Conservation (phyloP, 2,113 vertebrate genomes). For the Passer domesticus region DNA sequence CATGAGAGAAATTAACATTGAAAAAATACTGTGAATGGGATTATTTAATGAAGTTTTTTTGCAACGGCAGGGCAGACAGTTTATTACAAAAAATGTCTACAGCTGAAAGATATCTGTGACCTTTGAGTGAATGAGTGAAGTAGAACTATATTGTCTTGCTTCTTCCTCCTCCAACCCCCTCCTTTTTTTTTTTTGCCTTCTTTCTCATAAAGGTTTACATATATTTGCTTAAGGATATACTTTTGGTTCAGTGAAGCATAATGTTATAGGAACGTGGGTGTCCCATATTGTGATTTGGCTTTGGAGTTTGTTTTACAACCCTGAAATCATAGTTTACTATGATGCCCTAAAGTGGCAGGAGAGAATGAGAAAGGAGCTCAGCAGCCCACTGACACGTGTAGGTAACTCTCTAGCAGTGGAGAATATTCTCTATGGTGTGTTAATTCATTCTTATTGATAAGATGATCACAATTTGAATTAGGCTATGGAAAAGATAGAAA, state of each 20-base stretch:
- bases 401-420: background rate
- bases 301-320: background rate
- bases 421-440: background rate
- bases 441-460: background rate
- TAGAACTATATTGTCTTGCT: background rate
- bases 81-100: background rate
- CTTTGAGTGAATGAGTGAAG: background rate
- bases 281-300: background rate
- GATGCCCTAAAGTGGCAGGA: background rate
- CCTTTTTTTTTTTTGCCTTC: background rate
- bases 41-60: background rate
- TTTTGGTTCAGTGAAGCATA: background rate
- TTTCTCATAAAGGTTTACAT: background rate
- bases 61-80: background rate
- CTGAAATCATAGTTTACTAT: background rate
- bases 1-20: background rate
- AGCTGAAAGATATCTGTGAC: background rate
- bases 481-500: background rate
- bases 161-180: rapidly evolving
- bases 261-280: background rate
- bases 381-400: background rate
- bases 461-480: background rate
- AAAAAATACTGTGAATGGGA: background rate
- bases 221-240: background rate
- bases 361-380: background rate